These are phyloP conservation scores for Sanderia malayensis DNA, from an alignment of 30 jellyfish, hydroid and myxozoan species.

Conservation along the genomic window DNA sequence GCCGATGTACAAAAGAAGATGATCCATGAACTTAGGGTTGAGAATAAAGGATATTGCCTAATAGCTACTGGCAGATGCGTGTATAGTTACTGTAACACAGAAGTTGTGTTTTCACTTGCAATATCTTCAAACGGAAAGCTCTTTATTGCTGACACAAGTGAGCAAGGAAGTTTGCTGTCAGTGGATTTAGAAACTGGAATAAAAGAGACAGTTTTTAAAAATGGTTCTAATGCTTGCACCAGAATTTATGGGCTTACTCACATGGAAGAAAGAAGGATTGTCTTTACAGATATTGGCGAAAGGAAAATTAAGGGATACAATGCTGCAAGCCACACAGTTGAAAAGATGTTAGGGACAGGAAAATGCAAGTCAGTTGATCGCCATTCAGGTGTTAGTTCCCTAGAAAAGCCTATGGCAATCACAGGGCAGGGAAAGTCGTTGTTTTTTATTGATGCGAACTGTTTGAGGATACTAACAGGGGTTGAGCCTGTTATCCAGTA, in stretches of 20 bases:
- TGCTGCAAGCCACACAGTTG: background rate
- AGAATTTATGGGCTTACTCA: background rate
- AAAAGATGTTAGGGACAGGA: background rate
- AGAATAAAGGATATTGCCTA: background rate
- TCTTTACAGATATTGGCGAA: background rate
- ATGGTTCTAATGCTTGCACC: slow-evolving; percentile 1
- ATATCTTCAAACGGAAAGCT: background rate
- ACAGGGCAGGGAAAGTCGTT: slow-evolving; percentile 16
- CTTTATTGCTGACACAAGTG: background rate
- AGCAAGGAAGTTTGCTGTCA: background rate
- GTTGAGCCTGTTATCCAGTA: slow-evolving; percentile 14
- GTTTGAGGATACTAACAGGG: slow-evolving; percentile 25
- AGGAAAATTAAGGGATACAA: slow-evolving; percentile 5
- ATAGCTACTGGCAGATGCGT: background rate
- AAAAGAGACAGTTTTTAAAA: background rate
- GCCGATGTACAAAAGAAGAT: slow-evolving; percentile 1
- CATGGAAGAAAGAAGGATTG: background rate
- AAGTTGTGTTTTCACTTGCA: background rate
- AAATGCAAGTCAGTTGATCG: slow-evolving; percentile 16
- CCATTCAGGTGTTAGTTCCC: slow-evolving; percentile 11
- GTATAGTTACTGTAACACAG: background rate
- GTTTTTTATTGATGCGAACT: slow-evolving; percentile 6
- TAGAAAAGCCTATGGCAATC: slow-evolving; percentile 16
- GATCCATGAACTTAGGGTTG: background rate
- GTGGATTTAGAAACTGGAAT: background rate